Conservation (phyloP, 2,113 vertebrate species). For the Monopterus albus region DNA sequence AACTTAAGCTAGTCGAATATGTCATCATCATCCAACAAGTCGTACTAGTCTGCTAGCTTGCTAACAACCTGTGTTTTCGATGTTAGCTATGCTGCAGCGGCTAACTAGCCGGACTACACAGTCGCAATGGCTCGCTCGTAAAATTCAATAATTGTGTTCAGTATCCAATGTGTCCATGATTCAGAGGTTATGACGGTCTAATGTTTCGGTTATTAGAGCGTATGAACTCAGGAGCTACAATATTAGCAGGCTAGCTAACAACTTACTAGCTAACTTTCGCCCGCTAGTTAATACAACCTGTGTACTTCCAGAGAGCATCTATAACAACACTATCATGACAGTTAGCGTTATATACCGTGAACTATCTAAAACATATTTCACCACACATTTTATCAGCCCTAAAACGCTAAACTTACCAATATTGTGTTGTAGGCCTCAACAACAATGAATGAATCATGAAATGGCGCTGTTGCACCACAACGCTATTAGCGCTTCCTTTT, state of each 20-base stretch:
- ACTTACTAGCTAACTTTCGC: neutral
- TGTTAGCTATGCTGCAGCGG: no score
- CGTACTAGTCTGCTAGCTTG: neutral
- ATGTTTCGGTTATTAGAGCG: neutral
- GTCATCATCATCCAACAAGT: no score
- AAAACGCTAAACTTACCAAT: conserved; percentile 48
- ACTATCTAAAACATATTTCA: neutral
- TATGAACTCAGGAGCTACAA: neutral
- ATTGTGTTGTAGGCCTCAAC: conserved; percentile 42
- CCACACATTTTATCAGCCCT: neutral
- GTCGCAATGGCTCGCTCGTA: no score
- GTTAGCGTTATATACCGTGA: accelerated
- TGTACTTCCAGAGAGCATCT: no score
- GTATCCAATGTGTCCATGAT: no score
- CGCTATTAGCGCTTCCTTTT: neutral
- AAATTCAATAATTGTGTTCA: no score
- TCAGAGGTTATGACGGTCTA: conserved; percentile 2
- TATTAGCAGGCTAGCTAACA: neutral
- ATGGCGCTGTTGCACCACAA: conserved; percentile 58
- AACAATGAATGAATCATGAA: conserved; percentile 72
- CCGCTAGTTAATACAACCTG: no score
- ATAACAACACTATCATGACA: no score
- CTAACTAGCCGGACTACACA: neutral
- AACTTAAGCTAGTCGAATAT: conserved; percentile 2
- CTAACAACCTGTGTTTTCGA: no score